A percentile compares a stretch with the other conserved stretches of the same genome.
Evolutionary conservation across 2,888 invertebrate species (phyloP).

Genomic region (Gymnocheta viridis): DNA sequence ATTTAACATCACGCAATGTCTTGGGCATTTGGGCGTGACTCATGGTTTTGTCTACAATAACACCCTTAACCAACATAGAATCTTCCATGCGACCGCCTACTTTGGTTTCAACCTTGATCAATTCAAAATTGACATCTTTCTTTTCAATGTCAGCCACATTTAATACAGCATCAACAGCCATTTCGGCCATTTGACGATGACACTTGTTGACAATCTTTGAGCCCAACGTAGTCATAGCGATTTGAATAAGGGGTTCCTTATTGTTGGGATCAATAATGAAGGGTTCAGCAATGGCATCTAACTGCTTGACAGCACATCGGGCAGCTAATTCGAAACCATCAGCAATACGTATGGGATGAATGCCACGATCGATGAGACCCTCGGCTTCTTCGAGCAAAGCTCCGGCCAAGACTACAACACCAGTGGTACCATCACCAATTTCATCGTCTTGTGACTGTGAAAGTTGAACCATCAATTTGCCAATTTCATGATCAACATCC

Average conservation of each 20-base stretch:
- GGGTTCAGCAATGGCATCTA: slow-evolving; percentile 93
- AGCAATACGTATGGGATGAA: slow-evolving; percentile 99
- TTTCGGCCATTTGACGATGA: slow-evolving; percentile 98
- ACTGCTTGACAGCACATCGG: slow-evolving; percentile 90
- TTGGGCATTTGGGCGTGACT: slow-evolving; percentile 99
- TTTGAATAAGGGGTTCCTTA: slow-evolving; percentile 93
- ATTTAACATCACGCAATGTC: slow-evolving; percentile 91
- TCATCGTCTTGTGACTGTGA: slow-evolving; percentile 99
- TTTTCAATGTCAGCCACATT: slow-evolving; percentile 96
- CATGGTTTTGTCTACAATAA: slow-evolving; percentile 99
- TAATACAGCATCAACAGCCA: slow-evolving; percentile 98
- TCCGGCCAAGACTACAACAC: slow-evolving; percentile 93
- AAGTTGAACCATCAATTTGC: slow-evolving; percentile 98
- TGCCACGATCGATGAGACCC: slow-evolving; percentile 94
- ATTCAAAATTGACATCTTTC: slow-evolving; percentile 98
- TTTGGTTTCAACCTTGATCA: slow-evolving; percentile 99
- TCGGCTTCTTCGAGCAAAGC: slow-evolving; percentile 98
- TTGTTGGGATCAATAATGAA: slow-evolving; percentile 93
- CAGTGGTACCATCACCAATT: slow-evolving; percentile 99
- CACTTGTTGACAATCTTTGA: slow-evolving; percentile 99
- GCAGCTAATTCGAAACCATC: slow-evolving; percentile 99
- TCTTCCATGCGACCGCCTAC: slow-evolving; percentile 98
- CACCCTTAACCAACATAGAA: slow-evolving; percentile 97
- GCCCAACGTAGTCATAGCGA: slow-evolving; percentile 98
- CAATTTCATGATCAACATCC: slow-evolving; percentile 99